Evolutionary conservation across 2,888 invertebrate genomes (phyloP).

Genomic region (Dioctria rufipes): DNA sequence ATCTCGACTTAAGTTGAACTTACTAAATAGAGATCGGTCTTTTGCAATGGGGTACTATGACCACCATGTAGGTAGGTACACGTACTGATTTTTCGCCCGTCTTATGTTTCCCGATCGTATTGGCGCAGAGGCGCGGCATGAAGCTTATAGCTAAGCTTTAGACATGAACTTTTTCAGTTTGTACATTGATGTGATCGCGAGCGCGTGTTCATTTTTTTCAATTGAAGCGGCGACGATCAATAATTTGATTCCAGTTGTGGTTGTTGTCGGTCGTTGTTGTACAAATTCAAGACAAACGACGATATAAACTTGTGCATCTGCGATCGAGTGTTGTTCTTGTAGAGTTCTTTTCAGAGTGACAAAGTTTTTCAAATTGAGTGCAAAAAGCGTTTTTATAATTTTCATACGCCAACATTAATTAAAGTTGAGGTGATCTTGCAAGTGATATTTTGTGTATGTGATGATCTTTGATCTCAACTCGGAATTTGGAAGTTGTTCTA

Average conservation of each 20-base stretch:
- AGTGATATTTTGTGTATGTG: too few species aligned
- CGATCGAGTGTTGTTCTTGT: too few species aligned
- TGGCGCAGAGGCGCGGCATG: neutral
- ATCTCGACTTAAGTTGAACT: neutral
- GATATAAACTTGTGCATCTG: neutral
- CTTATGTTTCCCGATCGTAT: neutral
- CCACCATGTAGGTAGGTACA: neutral
- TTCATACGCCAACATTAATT: too few species aligned
- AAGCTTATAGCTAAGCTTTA: constrained; percentile 7
- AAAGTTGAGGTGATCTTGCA: too few species aligned
- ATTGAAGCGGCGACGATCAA: neutral
- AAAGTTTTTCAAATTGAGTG: too few species aligned
- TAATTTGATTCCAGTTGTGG: neutral
- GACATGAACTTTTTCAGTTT: constrained; percentile 53
- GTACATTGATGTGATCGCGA: constrained; percentile 52
- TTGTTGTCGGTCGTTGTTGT: neutral
- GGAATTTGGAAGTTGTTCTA: too few species aligned
- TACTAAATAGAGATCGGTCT: neutral
- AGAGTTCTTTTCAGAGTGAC: too few species aligned
- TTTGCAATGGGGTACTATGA: neutral
- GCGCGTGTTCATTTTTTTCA: constrained; percentile 41
- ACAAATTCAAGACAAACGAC: neutral
- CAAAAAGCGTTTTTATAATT: too few species aligned
- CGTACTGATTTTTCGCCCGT: neutral
- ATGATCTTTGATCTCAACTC: too few species aligned